Evolutionary conservation across 2,797 vertebrate genomes (phyloP).

Genomic region (Limosa lapponica): DNA sequence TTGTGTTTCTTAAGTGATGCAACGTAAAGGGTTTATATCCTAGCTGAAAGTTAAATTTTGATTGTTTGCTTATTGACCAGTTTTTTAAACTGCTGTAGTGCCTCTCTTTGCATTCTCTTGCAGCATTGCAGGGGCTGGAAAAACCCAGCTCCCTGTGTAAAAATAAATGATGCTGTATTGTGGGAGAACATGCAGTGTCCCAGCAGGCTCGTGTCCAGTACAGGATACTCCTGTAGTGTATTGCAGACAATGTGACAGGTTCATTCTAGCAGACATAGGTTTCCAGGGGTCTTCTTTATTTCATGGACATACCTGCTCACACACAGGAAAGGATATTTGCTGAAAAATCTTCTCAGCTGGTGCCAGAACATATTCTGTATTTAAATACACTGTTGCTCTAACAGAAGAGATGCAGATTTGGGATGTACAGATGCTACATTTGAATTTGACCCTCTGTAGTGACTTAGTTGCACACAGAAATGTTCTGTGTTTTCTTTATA

Average conservation of each 20-base stretch:
- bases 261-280: not conserved
- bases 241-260: not conserved
- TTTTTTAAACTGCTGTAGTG: not conserved
- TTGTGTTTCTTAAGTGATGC: conserved; percentile 42
- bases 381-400: not conserved
- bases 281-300: not conserved
- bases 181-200: not conserved
- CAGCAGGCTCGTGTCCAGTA: not conserved
- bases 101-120: not conserved
- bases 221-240: not conserved
- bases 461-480: not conserved
- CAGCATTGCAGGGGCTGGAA: not conserved
- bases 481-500: not conserved
- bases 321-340: not conserved
- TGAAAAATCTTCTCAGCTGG: not conserved
- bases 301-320: not conserved
- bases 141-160: not conserved
- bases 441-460: not conserved
- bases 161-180: not conserved
- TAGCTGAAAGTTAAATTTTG: not conserved
- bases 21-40: not conserved
- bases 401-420: not conserved
- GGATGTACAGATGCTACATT: not conserved
- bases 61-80: not conserved
- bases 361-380: not conserved